Evolutionary conservation across 2,797 vertebrate genomes (phyloP).

Genomic region (Gallinago nigripennis): DNA sequence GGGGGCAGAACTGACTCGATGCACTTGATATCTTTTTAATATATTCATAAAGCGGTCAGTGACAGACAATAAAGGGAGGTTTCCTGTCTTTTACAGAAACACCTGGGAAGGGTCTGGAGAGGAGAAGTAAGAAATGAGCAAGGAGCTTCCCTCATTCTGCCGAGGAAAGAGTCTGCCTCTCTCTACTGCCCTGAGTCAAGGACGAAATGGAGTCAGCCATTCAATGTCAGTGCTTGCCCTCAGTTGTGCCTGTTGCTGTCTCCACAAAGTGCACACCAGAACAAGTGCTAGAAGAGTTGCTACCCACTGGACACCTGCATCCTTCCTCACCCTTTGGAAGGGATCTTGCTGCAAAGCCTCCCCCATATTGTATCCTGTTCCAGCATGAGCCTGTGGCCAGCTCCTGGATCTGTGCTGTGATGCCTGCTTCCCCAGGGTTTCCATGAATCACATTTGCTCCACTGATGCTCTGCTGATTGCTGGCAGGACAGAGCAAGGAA

Average conservation of each 20-base stretch:
- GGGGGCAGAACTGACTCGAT: not conserved
- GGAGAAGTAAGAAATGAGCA: not conserved
- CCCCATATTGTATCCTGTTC: rapidly evolving
- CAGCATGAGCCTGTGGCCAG: not conserved
- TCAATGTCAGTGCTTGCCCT: not conserved
- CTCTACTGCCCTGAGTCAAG: not conserved
- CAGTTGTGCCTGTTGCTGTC: not conserved
- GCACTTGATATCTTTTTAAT: not conserved
- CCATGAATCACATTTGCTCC: not conserved
- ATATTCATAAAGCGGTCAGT: not conserved
- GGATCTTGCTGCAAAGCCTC: not conserved
- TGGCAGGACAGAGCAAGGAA: not conserved
- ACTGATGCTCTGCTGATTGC: not conserved
- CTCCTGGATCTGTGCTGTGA: rapidly evolving
- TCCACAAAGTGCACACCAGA: rapidly evolving
- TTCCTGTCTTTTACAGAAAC: not conserved
- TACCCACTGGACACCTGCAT: not conserved
- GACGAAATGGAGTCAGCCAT: rapidly evolving
- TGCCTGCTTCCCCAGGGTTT: not conserved
- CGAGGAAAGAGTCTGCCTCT: not conserved
- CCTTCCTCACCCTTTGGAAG: not conserved
- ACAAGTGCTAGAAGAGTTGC: not conserved
- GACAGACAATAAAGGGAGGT: not conserved
- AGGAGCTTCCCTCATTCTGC: not conserved
- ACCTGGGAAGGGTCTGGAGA: not conserved